Evolutionary conservation across 2,888 invertebrate genomes (phyloP).

Genomic region (Stictocephala bisonia): DNA sequence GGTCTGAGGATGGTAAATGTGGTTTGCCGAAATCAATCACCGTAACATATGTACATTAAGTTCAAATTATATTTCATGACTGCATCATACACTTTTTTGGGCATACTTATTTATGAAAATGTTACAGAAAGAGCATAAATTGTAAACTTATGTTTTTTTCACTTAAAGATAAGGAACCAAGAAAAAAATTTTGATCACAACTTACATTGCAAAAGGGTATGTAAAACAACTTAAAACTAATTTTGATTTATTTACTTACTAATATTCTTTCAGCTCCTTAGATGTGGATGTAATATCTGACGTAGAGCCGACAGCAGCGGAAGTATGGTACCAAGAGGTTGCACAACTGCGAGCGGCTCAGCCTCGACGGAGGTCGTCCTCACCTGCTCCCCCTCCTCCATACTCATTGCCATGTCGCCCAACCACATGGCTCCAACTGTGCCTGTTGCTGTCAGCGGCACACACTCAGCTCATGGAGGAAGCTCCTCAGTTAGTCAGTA

Average conservation of each 20-base stretch:
- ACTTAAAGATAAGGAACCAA: no score
- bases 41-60: no score
- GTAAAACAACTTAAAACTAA: background rate
- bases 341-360: background rate
- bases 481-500: constrained; percentile 29
- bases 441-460: constrained; percentile 13
- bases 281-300: constrained; percentile 14
- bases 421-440: constrained; percentile 31
- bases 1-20: no score
- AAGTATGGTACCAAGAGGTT: constrained; percentile 24
- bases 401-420: constrained; percentile 19
- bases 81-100: no score
- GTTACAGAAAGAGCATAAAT: no score
- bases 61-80: no score
- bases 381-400: no score
- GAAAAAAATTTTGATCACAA: no score
- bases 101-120: no score
- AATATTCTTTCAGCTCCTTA: constrained; percentile 5
- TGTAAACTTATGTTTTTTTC: no score
- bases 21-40: no score
- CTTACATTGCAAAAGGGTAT: background rate
- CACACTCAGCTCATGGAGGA: constrained; percentile 41
- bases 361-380: background rate
- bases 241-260: background rate
- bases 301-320: constrained; percentile 7